Base-by-base conservation (phyloP, 2,888 invertebrate genomes). In the Drosophila macrospina region DNA sequence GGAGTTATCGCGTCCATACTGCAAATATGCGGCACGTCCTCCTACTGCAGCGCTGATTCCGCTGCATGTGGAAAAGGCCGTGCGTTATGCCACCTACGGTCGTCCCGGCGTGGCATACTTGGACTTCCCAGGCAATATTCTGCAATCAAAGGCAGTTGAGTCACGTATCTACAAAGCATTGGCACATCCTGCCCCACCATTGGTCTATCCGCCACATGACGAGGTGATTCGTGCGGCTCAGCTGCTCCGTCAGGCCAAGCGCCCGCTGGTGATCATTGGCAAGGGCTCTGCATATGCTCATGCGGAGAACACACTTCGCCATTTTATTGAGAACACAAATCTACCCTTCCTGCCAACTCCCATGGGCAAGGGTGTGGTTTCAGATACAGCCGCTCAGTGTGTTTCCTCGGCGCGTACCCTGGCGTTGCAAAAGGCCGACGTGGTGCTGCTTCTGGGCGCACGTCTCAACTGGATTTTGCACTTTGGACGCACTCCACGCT, bases 401-500 rank as follows among this genome's bases (percentile, higher is more conserved):
- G 96, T 98, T n/a, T 95, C 96, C 0, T 94, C 97, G 6, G 98
- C 98, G 1, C 94, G 98, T 59, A 98, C 98, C 0, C 91, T 94
- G 66, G 99, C 98, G 0, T 93, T 99, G 52, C 95, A 95, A 85
- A 94, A 97, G 78, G 97, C 98, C 0, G 99, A 99, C 92, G 96
- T 98, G 0, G 93, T 99, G 2, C 87, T 99, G 3, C 92, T 98
- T 51, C 92, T 98, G 37, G 99, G 99, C 0, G 99, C 98, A 0
- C 93, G 99, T 37, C 93, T 99, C 15, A 99, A 99, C 93, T 99
- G 99, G 99, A 99, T 99, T 93, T 93, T 99, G 69, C 99, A 99
- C 93, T 99, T 99, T 93, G 99, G 99, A 1, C 95, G 95, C 59
- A 93, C 96, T 15, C 99, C 98, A 1, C 93, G 99, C 39, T 99